Conservation (phyloP, 2,888 invertebrate genomes). For the Cynaeus angustus region DNA sequence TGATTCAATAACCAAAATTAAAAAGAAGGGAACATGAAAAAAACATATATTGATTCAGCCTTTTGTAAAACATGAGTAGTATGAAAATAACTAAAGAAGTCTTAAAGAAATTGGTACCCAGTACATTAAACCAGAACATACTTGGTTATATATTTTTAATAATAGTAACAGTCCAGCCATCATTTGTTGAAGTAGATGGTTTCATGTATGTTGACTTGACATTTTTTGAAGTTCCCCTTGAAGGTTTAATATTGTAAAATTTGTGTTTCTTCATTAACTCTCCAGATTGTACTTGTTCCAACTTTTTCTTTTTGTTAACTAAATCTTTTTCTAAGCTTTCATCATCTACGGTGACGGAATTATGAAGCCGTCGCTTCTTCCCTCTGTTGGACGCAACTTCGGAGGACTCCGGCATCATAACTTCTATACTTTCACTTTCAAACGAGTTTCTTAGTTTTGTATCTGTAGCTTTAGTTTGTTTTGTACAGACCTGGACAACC, state of each 20-base stretch:
- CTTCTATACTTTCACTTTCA: not conserved
- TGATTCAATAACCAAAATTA: no score
- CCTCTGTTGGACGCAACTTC: not conserved
- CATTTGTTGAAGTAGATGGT: not conserved
- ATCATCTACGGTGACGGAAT: no score
- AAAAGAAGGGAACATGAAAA: not conserved
- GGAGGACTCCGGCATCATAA: not conserved
- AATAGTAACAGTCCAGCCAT: not conserved
- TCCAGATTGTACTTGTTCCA: no score
- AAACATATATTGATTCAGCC: constrained; percentile 12
- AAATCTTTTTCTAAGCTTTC: no score
- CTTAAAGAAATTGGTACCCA: not conserved
- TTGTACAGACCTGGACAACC: not conserved
- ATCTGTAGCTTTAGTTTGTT: no score
- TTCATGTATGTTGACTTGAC: not conserved
- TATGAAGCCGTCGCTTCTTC: not conserved
- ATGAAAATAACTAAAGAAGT: not conserved
- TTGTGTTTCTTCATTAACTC: not conserved
- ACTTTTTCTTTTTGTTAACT: no score
- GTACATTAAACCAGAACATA: not conserved
- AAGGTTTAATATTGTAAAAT: no score
- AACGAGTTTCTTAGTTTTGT: no score
- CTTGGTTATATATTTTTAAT: not conserved
- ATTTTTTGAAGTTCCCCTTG: not conserved
- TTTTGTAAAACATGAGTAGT: not conserved